Evolutionary conservation across 2,888 invertebrate genomes (phyloP).

Genomic region (Muscina levida): DNA sequence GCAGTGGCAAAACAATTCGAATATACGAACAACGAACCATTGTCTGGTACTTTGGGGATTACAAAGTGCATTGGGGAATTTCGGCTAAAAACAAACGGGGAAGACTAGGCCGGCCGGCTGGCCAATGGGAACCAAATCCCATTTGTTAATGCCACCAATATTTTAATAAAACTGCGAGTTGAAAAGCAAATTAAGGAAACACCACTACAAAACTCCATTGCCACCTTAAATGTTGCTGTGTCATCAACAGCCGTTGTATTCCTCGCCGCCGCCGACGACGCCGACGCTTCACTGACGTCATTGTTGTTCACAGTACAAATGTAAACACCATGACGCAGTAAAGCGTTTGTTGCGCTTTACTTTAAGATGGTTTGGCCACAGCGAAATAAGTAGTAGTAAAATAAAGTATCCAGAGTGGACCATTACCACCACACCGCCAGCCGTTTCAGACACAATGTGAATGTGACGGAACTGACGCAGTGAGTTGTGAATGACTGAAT

Average conservation of each 20-base stretch:
- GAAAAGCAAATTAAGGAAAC: neutral
- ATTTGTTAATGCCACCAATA: constrained; percentile 31
- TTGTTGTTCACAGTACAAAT: constrained; percentile 4
- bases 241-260: constrained; percentile 38
- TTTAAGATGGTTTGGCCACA: no score
- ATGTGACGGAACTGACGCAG: neutral
- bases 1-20: neutral
- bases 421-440: no score
- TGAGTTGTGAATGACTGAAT: neutral
- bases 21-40: neutral
- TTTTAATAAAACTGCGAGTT: constrained; percentile 14
- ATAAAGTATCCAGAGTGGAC: no score
- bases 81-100: neutral
- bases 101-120: neutral
- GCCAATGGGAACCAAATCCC: constrained; percentile 20
- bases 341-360: no score
- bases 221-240: constrained; percentile 36
- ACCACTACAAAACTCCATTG: neutral
- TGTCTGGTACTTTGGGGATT: constrained; percentile 14
- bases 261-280: neutral
- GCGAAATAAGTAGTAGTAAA: no score
- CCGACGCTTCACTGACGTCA: neutral
- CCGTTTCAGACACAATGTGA: no score
- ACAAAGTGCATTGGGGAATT: constrained; percentile 35
- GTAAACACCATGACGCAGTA: constrained; percentile 3